Evolutionary conservation across 92 coral and sea anemone genomes (phyloP).

Genomic region (Paragorgia papillata): DNA sequence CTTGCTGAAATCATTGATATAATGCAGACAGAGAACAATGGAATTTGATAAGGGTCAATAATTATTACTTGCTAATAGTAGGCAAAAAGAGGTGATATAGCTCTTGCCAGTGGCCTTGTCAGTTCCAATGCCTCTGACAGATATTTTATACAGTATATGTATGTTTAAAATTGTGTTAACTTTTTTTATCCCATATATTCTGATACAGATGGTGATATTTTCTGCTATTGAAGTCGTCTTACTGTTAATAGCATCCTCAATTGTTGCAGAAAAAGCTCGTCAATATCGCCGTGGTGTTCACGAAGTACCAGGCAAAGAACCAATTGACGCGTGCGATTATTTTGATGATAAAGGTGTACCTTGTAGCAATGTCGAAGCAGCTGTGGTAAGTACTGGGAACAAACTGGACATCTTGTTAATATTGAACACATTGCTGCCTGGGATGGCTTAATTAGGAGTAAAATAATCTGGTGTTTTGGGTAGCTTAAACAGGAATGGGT

Average conservation of each 20-base stretch:
- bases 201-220: constrained; percentile 75
- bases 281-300: constrained; percentile 3
- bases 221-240: constrained; percentile 76
- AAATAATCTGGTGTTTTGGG: no score
- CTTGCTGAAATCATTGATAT: no score
- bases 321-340: neutral
- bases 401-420: neutral
- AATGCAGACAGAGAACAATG: no score
- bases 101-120: no score
- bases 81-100: no score
- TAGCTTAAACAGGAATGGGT: no score
- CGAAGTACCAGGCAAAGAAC: neutral
- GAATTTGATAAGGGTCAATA: no score
- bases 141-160: no score
- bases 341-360: constrained; percentile 34
- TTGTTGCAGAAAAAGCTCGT: constrained; percentile 58
- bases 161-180: no score
- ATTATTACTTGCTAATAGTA: neutral
- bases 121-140: no score
- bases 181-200: neutral
- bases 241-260: constrained; percentile 78
- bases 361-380: constrained; percentile 93
- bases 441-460: no score
- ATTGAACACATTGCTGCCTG: no score
- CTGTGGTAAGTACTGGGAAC: constrained; percentile 65